phyloP scores from a whole-genome alignment of 2,888 invertebrate genomes.

The Ditula angustiorana region DNA sequence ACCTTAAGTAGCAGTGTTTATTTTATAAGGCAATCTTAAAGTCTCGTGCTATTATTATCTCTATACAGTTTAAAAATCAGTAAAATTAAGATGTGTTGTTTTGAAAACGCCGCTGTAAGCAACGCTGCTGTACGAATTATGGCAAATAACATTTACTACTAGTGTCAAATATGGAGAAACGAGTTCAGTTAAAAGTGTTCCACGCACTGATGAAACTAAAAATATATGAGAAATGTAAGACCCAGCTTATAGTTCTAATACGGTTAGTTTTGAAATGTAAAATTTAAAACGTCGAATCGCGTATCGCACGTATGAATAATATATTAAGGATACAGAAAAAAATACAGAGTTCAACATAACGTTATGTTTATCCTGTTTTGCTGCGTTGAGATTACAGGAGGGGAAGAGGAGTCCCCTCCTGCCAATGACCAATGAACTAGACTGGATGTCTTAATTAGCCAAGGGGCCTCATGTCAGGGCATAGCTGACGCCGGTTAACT shows the following conservation, averaged over 20 bases:
- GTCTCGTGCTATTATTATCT: too few relatives aligned
- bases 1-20: too few relatives aligned
- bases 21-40: too few relatives aligned
- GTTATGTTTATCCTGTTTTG: slow-evolving; percentile 17
- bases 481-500: not conserved
- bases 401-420: slow-evolving; percentile 23
- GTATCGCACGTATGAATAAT: not conserved
- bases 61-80: too few relatives aligned
- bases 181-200: too few relatives aligned
- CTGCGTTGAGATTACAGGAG: slow-evolving; percentile 21
- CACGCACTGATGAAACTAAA: not conserved
- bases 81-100: too few relatives aligned
- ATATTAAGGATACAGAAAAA: not conserved
- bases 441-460: slow-evolving; percentile 33
- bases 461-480: slow-evolving; percentile 4
- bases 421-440: slow-evolving; percentile 28
- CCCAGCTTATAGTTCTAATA: too few relatives aligned
- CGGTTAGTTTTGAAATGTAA: not conserved
- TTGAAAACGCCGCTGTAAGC: too few relatives aligned
- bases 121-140: too few relatives aligned
- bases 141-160: too few relatives aligned
- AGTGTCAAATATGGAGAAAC: too few relatives aligned
- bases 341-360: not conserved
- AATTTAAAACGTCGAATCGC: not conserved
- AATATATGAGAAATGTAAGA: not conserved